These are phyloP conservation scores for Punctoribates punctum DNA, from an alignment of 2,888 invertebrate species.

Conservation along the genomic window DNA sequence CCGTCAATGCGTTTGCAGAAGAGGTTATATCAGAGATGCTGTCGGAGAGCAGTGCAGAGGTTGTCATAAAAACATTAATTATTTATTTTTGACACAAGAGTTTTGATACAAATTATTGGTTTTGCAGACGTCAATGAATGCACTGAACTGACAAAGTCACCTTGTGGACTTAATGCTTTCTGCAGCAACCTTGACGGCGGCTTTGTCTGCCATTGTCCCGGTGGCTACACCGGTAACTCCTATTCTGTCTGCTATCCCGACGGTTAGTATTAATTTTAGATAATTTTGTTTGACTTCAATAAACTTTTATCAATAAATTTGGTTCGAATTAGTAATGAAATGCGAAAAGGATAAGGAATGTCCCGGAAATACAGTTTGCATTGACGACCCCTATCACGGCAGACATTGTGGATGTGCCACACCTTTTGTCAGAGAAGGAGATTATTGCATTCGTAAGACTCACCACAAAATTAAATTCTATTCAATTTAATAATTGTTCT, in stretches of 20 bases:
- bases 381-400: slow-evolving; percentile 46
- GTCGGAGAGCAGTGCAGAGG: slow-evolving; percentile 49
- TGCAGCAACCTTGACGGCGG: slow-evolving; percentile 90
- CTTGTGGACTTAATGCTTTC: slow-evolving; percentile 81
- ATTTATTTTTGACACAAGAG: neutral
- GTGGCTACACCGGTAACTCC: slow-evolving; percentile 83
- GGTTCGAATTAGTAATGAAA: slow-evolving; percentile 45
- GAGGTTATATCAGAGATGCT: slow-evolving; percentile 48
- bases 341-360: slow-evolving; percentile 49
- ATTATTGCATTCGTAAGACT: slow-evolving; percentile 49
- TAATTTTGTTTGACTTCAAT: slow-evolving; percentile 42
- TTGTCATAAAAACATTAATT: neutral
- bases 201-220: slow-evolving; percentile 85
- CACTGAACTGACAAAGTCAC: slow-evolving; percentile 61
- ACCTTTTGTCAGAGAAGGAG: slow-evolving; percentile 50
- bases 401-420: slow-evolving; percentile 49
- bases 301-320: neutral
- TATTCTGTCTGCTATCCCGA: slow-evolving; percentile 71
- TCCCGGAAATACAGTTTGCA: slow-evolving; percentile 50
- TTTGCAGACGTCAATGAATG: slow-evolving; percentile 63
- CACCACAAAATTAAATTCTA: neutral
- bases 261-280: slow-evolving; percentile 52
- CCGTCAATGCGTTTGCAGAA: slow-evolving; percentile 47
- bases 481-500: neutral
- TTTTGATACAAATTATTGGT: neutral